Evolutionary conservation across 2,888 invertebrate species (phyloP).

Genomic region (Drosophila phalerata): DNA sequence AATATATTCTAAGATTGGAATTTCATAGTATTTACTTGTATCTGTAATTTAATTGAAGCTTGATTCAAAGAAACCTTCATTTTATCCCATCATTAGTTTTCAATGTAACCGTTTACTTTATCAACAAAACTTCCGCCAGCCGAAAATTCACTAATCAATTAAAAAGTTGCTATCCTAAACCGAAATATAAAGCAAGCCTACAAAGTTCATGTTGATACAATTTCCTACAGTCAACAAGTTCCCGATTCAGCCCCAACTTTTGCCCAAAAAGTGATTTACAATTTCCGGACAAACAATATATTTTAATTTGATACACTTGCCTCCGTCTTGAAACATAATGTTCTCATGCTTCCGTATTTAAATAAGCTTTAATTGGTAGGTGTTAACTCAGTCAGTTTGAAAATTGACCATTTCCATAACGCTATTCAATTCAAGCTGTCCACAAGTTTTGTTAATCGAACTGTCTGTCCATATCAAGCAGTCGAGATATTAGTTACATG

Average conservation of each 20-base stretch:
- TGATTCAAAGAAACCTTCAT: not conserved
- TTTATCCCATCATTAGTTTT: not conserved
- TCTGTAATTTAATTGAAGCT: too few relatives aligned
- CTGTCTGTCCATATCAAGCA: slow-evolving; percentile 10
- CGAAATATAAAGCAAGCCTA: not conserved
- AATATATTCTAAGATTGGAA: too few relatives aligned
- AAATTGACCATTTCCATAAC: slow-evolving; percentile 4
- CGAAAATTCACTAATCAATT: not conserved
- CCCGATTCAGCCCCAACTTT: not conserved
- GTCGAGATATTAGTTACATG: slow-evolving; percentile 39
- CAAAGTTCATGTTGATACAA: not conserved
- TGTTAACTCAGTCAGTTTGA: not conserved
- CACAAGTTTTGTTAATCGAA: slow-evolving; percentile 42
- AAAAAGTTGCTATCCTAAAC: not conserved
- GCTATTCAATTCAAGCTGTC: slow-evolving; percentile 22
- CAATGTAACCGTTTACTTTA: not conserved
- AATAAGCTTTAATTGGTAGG: not conserved
- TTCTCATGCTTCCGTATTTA: not conserved
- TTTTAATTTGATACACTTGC: slow-evolving; percentile 22
- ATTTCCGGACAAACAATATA: slow-evolving; percentile 6
- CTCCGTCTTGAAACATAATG: not conserved
- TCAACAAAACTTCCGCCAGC: not conserved
- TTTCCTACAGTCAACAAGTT: slow-evolving; percentile 14
- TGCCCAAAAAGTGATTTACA: not conserved
- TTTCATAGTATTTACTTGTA: too few relatives aligned